Percentiles rank a stretch among this genome's conserved stretches.
Conservation (phyloP, 2,113 vertebrate species). For the Anguilla rostrata region DNA sequence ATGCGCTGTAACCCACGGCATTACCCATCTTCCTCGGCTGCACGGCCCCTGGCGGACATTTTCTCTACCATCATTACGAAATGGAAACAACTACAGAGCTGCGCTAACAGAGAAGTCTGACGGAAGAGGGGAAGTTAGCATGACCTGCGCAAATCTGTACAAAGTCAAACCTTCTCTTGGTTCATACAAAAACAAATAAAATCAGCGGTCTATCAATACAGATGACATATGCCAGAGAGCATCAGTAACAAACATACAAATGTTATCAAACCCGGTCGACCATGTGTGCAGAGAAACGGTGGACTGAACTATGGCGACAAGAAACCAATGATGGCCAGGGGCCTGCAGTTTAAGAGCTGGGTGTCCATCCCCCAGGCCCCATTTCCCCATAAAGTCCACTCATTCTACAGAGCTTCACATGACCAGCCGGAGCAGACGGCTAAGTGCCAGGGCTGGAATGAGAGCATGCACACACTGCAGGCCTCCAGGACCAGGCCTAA, state of each 20-base stretch:
- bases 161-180: not conserved
- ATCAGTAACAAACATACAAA: conserved; percentile 19
- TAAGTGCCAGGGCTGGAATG: not conserved
- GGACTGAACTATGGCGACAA: not conserved
- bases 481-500: not conserved
- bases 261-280: not conserved
- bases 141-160: not conserved
- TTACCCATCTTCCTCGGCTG: not conserved
- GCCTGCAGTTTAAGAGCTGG: not conserved
- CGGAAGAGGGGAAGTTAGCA: not conserved
- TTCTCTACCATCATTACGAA: not conserved
- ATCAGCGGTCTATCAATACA: not conserved
- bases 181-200: not conserved
- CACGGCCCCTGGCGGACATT: not conserved
- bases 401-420: not conserved
- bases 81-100: not conserved
- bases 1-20: not conserved
- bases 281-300: not conserved
- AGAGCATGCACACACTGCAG: not conserved
- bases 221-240: not conserved
- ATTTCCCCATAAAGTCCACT: not conserved
- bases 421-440: not conserved
- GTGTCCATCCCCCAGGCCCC: not conserved
- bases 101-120: conserved; percentile 20
- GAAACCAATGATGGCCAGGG: not conserved